Base-by-base conservation (phyloP, 2,888 invertebrate species). In the Drosophila kambysellisi region DNA sequence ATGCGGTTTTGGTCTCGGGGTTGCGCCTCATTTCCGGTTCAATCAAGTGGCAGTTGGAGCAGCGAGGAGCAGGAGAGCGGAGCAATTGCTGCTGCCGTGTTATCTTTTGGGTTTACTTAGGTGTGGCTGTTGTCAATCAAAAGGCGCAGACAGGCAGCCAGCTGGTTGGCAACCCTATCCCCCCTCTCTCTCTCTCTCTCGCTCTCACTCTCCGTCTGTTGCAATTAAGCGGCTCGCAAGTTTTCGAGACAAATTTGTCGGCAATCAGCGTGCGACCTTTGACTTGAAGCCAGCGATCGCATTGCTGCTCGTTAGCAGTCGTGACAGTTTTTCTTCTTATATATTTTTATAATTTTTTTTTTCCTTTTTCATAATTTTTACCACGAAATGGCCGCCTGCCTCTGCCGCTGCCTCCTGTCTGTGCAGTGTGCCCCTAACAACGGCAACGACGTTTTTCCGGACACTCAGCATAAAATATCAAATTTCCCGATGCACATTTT, bases 121-220 rank as follows among this genome's bases (percentile, higher is more conserved):
- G 90, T 86, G 85, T 85, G 85, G 90, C 79, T 89, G 90, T 76
- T 86, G 90, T 86, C 88, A 86, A 77, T 86, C 85, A 88, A 64
- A 85, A 85, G 75, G 70, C 78, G 78, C 70, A 89, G 89, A 87
- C 85, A 81, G 79, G 62, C 83, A 79, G 82, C 72, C 82, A 82
- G 69, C 70, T 41, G 57, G 8, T 30, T 41, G 39, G 30, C 39
- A 57, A 41, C 41, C 41, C 53, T 33, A 54, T 46, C 48, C 39
- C 25, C 12, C 53, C 58, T 8, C n/a, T 20, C 52, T 32, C 51
- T n/a, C 30, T 8, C n/a, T 20, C 52, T 32, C 51, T n/a, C 30
- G n/a, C n/a, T n/a, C n/a, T 8, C n/a, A 20, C 52, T 32, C 51
- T n/a, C 30, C 29, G 4, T 37, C n/a, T 17, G 57, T 35, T 70